Conservation (phyloP, 2,888 invertebrate genomes). For the Caenorhabditis afra region DNA sequence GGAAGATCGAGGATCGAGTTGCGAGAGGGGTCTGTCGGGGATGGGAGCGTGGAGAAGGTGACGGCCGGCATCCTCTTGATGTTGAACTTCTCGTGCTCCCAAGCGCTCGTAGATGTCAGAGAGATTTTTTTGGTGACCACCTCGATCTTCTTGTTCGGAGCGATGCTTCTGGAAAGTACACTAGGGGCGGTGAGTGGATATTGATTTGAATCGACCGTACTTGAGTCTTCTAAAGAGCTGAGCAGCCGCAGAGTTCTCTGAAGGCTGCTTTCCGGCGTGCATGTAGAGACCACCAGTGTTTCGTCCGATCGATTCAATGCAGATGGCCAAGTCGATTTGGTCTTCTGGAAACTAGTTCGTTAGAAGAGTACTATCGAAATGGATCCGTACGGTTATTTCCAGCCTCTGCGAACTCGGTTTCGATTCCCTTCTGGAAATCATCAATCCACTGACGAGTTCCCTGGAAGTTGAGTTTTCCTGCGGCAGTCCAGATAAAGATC, state of each 20-base stretch:
- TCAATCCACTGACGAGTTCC: slow-evolving; percentile 97
- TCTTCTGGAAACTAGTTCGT: slow-evolving; percentile 63
- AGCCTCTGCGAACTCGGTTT: slow-evolving; percentile 43
- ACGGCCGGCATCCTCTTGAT: slow-evolving; percentile 93
- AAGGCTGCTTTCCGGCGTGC: slow-evolving; percentile 96
- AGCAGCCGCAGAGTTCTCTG: slow-evolving; percentile 86
- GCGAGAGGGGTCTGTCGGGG: slow-evolving; percentile 80
- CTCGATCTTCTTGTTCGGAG: slow-evolving; percentile 63
- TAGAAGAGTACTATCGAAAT: not conserved
- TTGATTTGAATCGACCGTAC: not conserved
- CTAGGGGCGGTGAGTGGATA: no score
- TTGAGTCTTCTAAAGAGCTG: slow-evolving; percentile 80
- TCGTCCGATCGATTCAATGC: slow-evolving; percentile 74
- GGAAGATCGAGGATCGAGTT: slow-evolving; percentile 81
- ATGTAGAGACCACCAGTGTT: slow-evolving; percentile 86
- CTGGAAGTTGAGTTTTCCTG: slow-evolving; percentile 94
- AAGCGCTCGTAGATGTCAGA: slow-evolving; percentile 85
- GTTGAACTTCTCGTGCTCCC: slow-evolving; percentile 96
- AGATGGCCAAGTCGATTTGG: slow-evolving; percentile 73
- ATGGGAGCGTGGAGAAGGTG: slow-evolving; percentile 88
- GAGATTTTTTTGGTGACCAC: slow-evolving; percentile 93
- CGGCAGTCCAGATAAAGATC: slow-evolving; percentile 91
- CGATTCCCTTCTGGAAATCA: slow-evolving; percentile 87
- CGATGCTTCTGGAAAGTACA: slow-evolving; percentile 57
- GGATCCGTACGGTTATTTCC: slow-evolving; percentile 12